Evolutionary conservation across 2,113 vertebrate genomes (phyloP), one percentile per base, ranked within the genome.

Genomic region (Anseranas semipalmata): DNA sequence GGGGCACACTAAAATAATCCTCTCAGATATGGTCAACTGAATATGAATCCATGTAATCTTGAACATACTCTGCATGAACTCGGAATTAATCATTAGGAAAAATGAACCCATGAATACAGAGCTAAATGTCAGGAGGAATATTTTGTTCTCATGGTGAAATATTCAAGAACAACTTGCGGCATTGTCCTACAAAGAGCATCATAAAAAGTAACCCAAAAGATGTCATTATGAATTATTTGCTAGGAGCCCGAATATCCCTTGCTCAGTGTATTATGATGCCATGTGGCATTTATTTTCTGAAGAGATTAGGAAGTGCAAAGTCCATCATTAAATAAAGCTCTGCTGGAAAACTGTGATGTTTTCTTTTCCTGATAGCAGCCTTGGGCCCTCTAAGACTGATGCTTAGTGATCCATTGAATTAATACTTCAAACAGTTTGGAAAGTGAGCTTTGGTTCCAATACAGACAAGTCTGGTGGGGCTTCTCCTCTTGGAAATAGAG

Each of bases 1-100:
- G 78, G 95, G 93, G 91, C 95, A 97, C 96, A 89, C 96, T 95
- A 80, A 95, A 95, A 91, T 97, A 97, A 97, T 96, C 96, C 96
- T 93, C 92, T 97, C 95, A 94, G 96, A 95, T 97, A 96, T 96
- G 96, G 96, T 96, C 95, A 97, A 96, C 94, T 96, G 96, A 85
- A 71, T 96, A 87, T 95, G 96, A 97, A 97, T 97, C 96, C 81
- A 0, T 87, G 89, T 96, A 97, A 97, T 97, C 96, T 96, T 89
- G 91, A 96, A 76, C 95, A 97, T 89, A 95, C 95, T 96, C 95
- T 97, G 67, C 2, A 5, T 97, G 96, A 96, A 97, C 96, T 96
- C 89, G 58, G 81, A 95, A 96, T 96, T 97, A 97, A 96, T 96
- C 96, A 91, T 96, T 71, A 95, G 89, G 95, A 96, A 96, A 96